A percentile compares a stretch with the other conserved stretches of the same genome.
Evolutionary conservation across 2,797 vertebrate species (phyloP).

Genomic region (Sebastes trivittatus): DNA sequence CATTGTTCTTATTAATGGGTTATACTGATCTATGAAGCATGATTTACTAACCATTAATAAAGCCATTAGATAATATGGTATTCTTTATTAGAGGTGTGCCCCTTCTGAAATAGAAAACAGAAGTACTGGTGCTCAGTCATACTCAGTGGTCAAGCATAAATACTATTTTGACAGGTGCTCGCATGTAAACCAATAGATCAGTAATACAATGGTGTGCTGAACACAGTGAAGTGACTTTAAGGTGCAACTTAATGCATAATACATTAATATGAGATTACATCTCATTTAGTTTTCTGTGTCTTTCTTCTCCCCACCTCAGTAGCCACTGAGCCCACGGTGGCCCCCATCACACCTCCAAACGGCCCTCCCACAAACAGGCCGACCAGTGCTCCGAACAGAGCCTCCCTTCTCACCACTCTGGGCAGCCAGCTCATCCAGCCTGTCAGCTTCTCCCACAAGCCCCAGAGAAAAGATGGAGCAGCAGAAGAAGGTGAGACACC

Average conservation of each 20-base stretch:
- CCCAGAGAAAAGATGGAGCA: constrained; percentile 45
- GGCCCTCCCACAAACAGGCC: constrained; percentile 82
- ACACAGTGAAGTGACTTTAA: constrained; percentile 28
- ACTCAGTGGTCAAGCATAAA: constrained; percentile 1
- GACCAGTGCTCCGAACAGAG: constrained; percentile 78
- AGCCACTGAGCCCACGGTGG: constrained; percentile 82
- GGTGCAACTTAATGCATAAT: constrained; percentile 4
- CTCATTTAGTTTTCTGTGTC: constrained; percentile 66
- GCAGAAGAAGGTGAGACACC: constrained; percentile 14
- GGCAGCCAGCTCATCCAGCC: constrained; percentile 74
- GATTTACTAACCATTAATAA: background rate
- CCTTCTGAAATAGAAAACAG: background rate
- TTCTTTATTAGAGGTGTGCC: background rate
- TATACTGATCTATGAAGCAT: background rate
- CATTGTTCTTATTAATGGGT: background rate
- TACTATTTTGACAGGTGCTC: background rate
- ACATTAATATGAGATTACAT: background rate
- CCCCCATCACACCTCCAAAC: constrained; percentile 75
- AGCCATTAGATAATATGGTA: background rate
- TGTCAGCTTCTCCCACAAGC: constrained; percentile 73
- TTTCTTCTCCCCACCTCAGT: constrained; percentile 81
- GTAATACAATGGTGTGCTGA: background rate
- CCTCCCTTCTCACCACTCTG: constrained; percentile 69
- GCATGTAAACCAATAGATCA: background rate
- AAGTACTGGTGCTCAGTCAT: background rate